Evolutionary conservation across 2,888 invertebrate genomes (phyloP), one percentile per base, ranked within the genome.

Genomic region (Drosophila demipolita): DNA sequence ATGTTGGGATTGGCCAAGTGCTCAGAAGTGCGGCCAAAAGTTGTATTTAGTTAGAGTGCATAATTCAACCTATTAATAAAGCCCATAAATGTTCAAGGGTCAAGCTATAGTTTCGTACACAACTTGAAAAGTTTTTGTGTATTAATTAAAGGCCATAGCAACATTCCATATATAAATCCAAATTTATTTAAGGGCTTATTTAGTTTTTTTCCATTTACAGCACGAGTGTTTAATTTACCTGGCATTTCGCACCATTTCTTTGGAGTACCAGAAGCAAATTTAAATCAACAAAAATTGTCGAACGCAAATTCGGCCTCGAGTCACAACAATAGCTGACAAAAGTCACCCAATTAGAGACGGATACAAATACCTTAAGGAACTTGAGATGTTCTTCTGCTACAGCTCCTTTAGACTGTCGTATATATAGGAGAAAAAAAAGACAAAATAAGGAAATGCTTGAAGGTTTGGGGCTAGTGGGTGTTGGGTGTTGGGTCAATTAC

Each of bases 61-160:
- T 83, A 86, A 74, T 63, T 81, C 66, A 76, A 53, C 73, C 54
- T 66, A 78, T 83, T 83, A 83, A 83, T 78, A 78, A 78, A 63
- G 66, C 62, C 61, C 64, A 65, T 66, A 69, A 82, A 54, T 62
- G 65, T 54, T 35, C 49, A 67, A 65, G 73, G 66, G 59, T 70
- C 81, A 67, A 69, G 66, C 55, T 58, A 53, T 53, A 38, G 59
- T 20, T 63, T 15, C 15, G 20, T 3, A 15, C 1, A 38, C 1
- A 32, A 20, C 32, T 52, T 42, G 3, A 12, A 33, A 45, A 59
- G 32, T 38, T 69, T 59, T 40, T 45, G 26, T 59, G 45, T 38
- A 33, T 26, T 53, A 23, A 69, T 29, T 52, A 61, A 67, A 73
- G 55, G 42, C 59, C 52, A 57, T 42, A 42, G 11, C 33, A 29